Evolutionary conservation across 2,113 vertebrate species (phyloP).

Genomic region (Axis porcinus): DNA sequence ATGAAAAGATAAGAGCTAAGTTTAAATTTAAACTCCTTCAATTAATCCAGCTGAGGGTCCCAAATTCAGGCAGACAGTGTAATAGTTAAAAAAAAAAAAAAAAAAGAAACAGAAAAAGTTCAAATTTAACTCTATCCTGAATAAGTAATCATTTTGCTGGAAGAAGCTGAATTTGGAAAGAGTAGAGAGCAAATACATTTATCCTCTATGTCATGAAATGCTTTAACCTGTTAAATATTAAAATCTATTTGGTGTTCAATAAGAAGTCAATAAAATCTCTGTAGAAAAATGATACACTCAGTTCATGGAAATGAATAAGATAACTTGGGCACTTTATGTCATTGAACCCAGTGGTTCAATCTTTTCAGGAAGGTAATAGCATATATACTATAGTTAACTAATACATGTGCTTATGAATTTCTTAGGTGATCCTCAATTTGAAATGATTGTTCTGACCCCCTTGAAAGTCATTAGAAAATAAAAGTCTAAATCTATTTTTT

Average conservation of each 20-base stretch:
- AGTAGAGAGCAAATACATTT: neutral
- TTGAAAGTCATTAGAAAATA: neutral
- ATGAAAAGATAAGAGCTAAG: neutral
- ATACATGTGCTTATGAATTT: neutral
- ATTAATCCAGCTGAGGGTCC: neutral
- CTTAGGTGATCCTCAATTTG: neutral
- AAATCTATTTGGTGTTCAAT: slow-evolving; percentile 33
- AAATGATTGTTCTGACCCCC: neutral
- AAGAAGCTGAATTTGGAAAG: neutral
- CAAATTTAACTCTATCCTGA: neutral
- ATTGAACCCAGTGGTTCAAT: neutral
- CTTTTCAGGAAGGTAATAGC: slow-evolving; percentile 51
- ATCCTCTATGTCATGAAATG: neutral
- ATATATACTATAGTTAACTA: neutral
- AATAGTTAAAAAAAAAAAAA: neutral
- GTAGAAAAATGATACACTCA: slow-evolving; percentile 7
- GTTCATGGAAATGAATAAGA: neutral
- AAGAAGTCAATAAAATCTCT: slow-evolving; percentile 30
- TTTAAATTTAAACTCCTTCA: slow-evolving; percentile 1
- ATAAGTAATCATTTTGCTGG: neutral
- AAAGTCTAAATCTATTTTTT: neutral
- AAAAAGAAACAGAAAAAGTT: neutral
- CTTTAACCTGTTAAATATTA: slow-evolving; percentile 46
- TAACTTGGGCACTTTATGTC: neutral
- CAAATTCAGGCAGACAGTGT: neutral